Evolutionary conservation across 2,888 invertebrate species (phyloP).

Genomic region (Erebia ligea): DNA sequence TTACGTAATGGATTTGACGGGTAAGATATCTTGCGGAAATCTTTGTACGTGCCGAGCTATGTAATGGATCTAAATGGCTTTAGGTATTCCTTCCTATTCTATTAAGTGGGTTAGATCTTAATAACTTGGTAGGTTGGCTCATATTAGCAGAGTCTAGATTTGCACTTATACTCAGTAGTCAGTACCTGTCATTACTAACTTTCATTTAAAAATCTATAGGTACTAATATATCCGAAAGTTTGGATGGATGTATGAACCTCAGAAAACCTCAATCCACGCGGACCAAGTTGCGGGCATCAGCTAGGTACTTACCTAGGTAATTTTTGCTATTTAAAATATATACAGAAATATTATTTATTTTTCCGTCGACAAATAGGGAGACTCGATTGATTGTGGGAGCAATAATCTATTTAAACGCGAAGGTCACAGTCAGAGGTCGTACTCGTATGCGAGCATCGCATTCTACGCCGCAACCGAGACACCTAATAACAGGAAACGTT

Average conservation of each 20-base stretch:
- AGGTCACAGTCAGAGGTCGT: slow-evolving; percentile 39
- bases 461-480: slow-evolving; percentile 29
- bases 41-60: slow-evolving; percentile 36
- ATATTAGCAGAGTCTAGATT: too few species aligned
- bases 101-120: background rate
- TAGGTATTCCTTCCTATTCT: background rate
- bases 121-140: too few species aligned
- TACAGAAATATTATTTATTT: background rate
- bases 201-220: too few species aligned
- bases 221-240: too few species aligned
- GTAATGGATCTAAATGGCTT: background rate
- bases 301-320: too few species aligned
- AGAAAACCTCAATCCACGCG: too few species aligned
- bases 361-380: slow-evolving; percentile 24
- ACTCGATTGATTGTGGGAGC: slow-evolving; percentile 28
- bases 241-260: too few species aligned
- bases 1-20: slow-evolving; percentile 73
- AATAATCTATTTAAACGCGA: slow-evolving; percentile 42
- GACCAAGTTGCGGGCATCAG: too few species aligned
- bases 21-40: slow-evolving; percentile 57
- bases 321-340: too few species aligned
- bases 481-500: slow-evolving; percentile 41
- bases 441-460: slow-evolving; percentile 30
- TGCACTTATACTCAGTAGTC: too few species aligned
- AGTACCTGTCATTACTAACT: too few species aligned